Evolutionary conservation across 64 coral and sea anemone genomes (phyloP), one percentile per base, ranked within the genome.

Genomic region (Pocillopora damicornis): DNA sequence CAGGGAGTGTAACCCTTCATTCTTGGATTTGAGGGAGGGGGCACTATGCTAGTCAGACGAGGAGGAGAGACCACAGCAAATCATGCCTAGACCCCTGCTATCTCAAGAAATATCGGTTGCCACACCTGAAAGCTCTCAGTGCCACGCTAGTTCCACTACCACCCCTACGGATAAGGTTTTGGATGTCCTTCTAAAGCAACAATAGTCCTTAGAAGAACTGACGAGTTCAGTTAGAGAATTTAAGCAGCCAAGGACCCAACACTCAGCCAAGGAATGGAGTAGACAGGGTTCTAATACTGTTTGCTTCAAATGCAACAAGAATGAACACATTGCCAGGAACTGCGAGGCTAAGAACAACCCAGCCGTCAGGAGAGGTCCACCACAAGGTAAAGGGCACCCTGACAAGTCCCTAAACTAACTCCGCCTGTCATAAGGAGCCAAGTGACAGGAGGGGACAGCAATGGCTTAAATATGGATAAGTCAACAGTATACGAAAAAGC

Each of bases 1-100:
- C 12, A 25, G 82, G 0, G 57, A 9, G 22, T 89, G 83, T 1
- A 37, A n/a, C 14, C 14, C 37, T 15, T 82, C 64, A 57, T 94
- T 91, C 59, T 72, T 94, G 12, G 78, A 94, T 61, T 69, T 91
- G 1, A 15, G 93, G 73, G 73, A 91, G 58, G 93, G 91, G 59
- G 88, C 85, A 11, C 57, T 94, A 25, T 60, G 68, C 65, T 94
- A 77, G 93, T 11, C 81, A 11, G 89, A 88, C 42, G 88, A 94
- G 42, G 89, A 91, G 1, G 89, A 90, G 30, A 91, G 74, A 25
- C 34, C 20, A 11, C 38, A 76, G 10, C 15, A n/a, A 10, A 0
- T 56, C 36, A 18, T 16, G 13, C 63, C 63, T 0, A 30, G 83
- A 14, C 16, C 59, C 18, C 38, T 51, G 65, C 16, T 11, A 11